Percentiles rank a stretch among this genome's conserved stretches.
These are phyloP conservation scores for Hippolais icterina DNA, from an alignment of 2,113 vertebrate genomes.

Conservation along the genomic window DNA sequence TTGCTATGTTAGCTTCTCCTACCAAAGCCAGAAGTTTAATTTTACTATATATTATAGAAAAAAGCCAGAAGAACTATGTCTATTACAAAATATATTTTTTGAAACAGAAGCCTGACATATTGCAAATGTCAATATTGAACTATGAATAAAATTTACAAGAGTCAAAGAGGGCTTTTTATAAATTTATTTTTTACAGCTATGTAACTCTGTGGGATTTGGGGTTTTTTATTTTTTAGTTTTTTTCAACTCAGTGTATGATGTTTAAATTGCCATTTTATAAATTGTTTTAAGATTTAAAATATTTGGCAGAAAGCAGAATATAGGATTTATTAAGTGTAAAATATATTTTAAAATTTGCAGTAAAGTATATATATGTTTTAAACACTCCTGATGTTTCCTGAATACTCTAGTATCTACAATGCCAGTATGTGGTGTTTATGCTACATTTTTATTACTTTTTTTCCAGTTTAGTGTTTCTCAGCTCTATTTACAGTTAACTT, in stretches of 20 bases:
- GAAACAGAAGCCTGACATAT: background rate
- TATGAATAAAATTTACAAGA: background rate
- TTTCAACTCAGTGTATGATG: background rate
- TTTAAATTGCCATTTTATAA: background rate
- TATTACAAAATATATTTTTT: background rate
- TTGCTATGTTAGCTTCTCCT: background rate
- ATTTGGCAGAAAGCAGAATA: background rate
- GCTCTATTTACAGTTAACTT: background rate
- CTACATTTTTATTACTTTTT: background rate
- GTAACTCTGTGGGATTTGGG: background rate
- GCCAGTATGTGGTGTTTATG: background rate
- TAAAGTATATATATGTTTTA: background rate
- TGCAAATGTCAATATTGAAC: background rate
- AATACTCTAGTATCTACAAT: background rate
- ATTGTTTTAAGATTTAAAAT: background rate
- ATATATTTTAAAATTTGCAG: background rate
- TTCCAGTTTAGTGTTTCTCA: background rate
- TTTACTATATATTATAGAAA: background rate
- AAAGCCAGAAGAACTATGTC: background rate
- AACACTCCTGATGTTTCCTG: background rate
- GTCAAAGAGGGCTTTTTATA: background rate
- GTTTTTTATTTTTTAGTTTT: background rate
- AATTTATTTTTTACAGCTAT: background rate
- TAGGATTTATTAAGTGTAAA: background rate
- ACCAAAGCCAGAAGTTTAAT: background rate